These are phyloP conservation scores for Limenitis camilla DNA, from an alignment of 2,888 invertebrate genomes.

Conservation along the genomic window DNA sequence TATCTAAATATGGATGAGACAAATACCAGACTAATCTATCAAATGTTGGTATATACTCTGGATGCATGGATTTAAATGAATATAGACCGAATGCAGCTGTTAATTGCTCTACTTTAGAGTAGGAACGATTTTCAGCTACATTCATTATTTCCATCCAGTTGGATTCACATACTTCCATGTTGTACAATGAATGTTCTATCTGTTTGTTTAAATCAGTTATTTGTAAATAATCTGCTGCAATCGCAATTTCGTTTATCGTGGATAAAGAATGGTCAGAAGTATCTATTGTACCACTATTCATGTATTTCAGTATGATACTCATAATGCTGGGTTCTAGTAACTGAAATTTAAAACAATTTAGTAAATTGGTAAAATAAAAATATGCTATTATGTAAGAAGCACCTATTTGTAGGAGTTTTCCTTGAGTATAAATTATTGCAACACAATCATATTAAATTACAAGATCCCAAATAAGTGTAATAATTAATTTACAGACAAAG, in stretches of 20 bases:
- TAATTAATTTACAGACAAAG: too few species aligned
- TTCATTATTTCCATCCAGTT: slow-evolving; percentile 53
- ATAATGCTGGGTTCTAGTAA: slow-evolving; percentile 56
- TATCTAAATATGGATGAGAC: slow-evolving; percentile 53
- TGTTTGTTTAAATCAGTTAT: slow-evolving; percentile 56
- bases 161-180: slow-evolving; percentile 36
- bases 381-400: too few species aligned
- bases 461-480: too few species aligned
- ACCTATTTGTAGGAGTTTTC: slow-evolving; percentile 51
- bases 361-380: too few species aligned
- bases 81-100: slow-evolving; percentile 49
- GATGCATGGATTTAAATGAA: slow-evolving; percentile 49
- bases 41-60: slow-evolving; percentile 42
- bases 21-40: slow-evolving; percentile 57
- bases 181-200: slow-evolving; percentile 51
- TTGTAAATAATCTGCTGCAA: slow-evolving; percentile 57
- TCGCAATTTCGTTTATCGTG: slow-evolving; percentile 43
- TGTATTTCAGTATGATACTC: slow-evolving; percentile 50
- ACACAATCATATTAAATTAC: too few species aligned
- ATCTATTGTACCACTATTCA: slow-evolving; percentile 52
- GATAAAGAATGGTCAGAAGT: slow-evolving; percentile 42
- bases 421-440: too few species aligned
- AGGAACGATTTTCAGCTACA: slow-evolving; percentile 50
- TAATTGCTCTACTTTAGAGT: slow-evolving; percentile 38
- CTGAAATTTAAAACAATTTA: too few species aligned